Evolutionary conservation across 2,888 invertebrate genomes (phyloP), one percentile per base, ranked within the genome.

Genomic region (Lottia gigantea): DNA sequence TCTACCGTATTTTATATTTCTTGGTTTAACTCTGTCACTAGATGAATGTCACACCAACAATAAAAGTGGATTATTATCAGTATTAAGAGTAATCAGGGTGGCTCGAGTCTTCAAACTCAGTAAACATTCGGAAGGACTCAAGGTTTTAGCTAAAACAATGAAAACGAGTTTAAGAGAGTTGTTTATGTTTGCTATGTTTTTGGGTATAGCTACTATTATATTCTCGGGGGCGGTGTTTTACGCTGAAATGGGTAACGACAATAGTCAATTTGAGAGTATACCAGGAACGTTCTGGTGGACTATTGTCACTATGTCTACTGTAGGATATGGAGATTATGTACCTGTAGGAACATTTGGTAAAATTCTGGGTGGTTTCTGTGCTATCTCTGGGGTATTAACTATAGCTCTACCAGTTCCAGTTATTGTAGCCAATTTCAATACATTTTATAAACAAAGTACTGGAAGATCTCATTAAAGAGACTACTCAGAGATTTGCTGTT

Each of bases 401-500:
- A 83, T 90, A 26, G 90, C 90, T 11, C 86, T 90, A 31, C 90
- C 90, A 12, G 89, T 90, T 19, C 90, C 90, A 0, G 89, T 90
- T 63, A 89, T 90, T 67, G 90, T 90, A 8, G 88, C 89, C 67
- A 90, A 90, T 80, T 90, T 90, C 83, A 89, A 89, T 74, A 88
- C 87, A 74, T 89, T 88, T 78, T 89, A 89, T 74, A 83, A 87
- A 1, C 87, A 88, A 62, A 86, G 86, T 65, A 87, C 84, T n/a
- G 82, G 84, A 55, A 73, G 78, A 47, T 40, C 40, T 40, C 40
- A 11, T 11, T 40, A 40, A 40, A 40, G 1, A 40, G 40, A 11
- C 7, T 40, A 40, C 40, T 31, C 31, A 31, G 6, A 31, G 2
- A 31, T 31, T 40, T 40, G 40, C 40, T 40, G 11, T 40, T 40